phyloP scores from a whole-genome alignment of 2,888 invertebrate genomes.

The Heliconius cydno region DNA sequence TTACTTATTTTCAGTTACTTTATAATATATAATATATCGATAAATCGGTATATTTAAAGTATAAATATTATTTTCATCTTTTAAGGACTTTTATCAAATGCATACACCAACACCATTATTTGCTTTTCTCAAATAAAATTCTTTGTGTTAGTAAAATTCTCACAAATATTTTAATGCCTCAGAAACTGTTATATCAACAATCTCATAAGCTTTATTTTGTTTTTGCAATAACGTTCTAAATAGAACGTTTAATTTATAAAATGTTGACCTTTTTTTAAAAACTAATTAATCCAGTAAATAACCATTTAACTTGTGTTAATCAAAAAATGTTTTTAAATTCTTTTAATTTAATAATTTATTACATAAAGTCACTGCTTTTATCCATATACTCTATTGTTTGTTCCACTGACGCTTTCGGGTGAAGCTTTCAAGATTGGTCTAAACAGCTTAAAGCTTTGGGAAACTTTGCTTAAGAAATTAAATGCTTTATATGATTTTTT shows the following conservation, averaged over 20 bases:
- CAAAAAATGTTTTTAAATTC: background rate
- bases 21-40: no score
- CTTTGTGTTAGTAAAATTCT: background rate
- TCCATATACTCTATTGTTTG: background rate
- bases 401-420: conserved; percentile 9
- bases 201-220: background rate
- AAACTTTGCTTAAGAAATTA: conserved; percentile 14
- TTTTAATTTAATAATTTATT: background rate
- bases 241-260: background rate
- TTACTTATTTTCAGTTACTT: no score
- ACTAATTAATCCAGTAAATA: background rate
- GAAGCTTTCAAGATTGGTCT: conserved; percentile 12
- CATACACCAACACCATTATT: background rate
- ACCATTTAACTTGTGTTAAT: background rate
- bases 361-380: conserved; percentile 10
- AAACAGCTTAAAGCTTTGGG: conserved; percentile 25
- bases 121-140: background rate
- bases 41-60: no score
- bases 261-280: no score
- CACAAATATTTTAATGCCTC: no score
- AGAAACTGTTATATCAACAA: background rate
- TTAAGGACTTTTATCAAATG: background rate
- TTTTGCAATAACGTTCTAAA: background rate
- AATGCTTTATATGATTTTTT: background rate
- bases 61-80: no score